Base-by-base conservation (phyloP, 1,140 invertebrate genomes). In the Aphelenchoides avenae region DNA sequence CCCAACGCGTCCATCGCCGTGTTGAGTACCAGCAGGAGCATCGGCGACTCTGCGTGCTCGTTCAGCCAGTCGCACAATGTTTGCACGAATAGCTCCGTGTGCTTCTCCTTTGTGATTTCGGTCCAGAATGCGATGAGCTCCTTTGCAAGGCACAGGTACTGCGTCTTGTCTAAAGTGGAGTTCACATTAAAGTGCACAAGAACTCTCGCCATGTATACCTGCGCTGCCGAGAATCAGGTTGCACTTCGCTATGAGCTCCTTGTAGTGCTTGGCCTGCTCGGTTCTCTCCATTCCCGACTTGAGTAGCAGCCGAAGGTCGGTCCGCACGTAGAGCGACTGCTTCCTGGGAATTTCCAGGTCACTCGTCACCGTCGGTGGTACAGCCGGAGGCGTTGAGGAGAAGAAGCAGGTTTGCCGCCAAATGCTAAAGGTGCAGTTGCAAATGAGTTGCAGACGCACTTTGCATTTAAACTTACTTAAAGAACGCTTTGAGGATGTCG, bases 321-420 rank as follows among this genome's bases (percentile, higher is more conserved):
- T 42, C 13, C 36, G 31, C 6, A 68, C 40, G 34, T 58, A 64
- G 13, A 60, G n/a, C 22, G 62, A 27, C 31, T 65, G 61, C 30
- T 64, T 64, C 18, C n/a, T 29, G 15, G 62, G 33, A 13, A 63
- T 66, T 33, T 48, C 63, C 26, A 50, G 18, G 36, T 64, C 54
- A 9, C 18, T 41, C 3, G 18, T 52, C 13, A 27, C 30, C 5
- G 13, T 5, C 18, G 7, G n/a, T 15, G 36, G 11, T 3, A 59
- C 18, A 13, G 34, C 18, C 11, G 9, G 5, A 1, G 26, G 57
- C 3, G 42, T 68, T 15, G 42, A 56, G 9, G 61, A 50, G 31
- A 64, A 58, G 20, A 31, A 52, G 37, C 61, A 64, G 34, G 37
- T 43, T 50, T 65, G 36, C 18, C 63, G 41, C 64, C 63, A 64